Conservation (phyloP, 2,888 invertebrate genomes). For the Xanthia togata region DNA sequence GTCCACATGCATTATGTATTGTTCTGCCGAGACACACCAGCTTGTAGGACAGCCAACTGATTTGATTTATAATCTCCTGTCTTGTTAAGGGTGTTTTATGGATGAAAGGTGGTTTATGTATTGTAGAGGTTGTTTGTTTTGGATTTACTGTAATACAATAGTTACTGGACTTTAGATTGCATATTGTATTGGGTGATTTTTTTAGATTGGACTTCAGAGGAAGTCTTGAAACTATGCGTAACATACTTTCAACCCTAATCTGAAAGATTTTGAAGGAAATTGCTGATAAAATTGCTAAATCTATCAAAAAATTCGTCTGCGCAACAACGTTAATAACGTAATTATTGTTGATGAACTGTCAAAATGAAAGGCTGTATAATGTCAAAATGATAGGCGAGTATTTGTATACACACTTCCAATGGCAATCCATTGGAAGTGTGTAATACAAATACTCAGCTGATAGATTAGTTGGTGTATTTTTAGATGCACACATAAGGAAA, state of each 20-base stretch:
- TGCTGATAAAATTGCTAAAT: too few species aligned
- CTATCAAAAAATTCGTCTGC: neutral
- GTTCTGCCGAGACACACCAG: constrained; percentile 37
- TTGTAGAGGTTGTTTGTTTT: neutral
- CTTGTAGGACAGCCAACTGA: constrained; percentile 16
- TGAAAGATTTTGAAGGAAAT: neutral
- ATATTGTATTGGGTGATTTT: neutral
- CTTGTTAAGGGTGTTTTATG: constrained; percentile 36
- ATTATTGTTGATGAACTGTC: neutral
- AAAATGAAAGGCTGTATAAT: too few species aligned
- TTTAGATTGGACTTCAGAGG: neutral
- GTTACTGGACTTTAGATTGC: too few species aligned
- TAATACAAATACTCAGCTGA: neutral
- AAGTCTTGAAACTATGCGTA: neutral
- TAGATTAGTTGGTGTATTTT: neutral
- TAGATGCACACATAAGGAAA: neutral
- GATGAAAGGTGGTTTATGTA: neutral
- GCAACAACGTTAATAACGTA: neutral
- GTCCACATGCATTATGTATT: constrained; percentile 64
- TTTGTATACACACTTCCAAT: too few species aligned
- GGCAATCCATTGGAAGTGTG: neutral
- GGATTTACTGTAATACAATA: too few species aligned
- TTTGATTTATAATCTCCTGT: constrained; percentile 55
- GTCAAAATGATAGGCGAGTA: too few species aligned
- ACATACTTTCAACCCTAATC: neutral